These are phyloP conservation scores for Perdita meconis DNA, from an alignment of 2,888 invertebrate genomes.

Conservation along the genomic window DNA sequence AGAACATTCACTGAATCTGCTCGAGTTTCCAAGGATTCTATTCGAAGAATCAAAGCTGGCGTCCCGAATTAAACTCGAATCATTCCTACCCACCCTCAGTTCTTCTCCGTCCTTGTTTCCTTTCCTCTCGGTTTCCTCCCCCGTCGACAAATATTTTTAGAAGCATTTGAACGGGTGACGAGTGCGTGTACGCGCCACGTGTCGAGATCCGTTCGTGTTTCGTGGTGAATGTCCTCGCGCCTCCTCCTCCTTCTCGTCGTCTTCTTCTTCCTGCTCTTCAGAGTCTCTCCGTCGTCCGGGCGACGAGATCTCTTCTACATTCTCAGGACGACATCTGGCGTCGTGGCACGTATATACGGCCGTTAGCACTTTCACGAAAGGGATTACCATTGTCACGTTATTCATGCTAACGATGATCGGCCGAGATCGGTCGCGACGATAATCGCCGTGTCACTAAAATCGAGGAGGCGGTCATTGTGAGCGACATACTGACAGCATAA, in stretches of 20 bases:
- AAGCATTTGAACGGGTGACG: conserved; percentile 66
- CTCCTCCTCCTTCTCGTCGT: conserved; percentile 37
- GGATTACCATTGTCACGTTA: conserved; percentile 82
- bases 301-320: conserved; percentile 64
- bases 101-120: conserved; percentile 35
- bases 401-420: conserved; percentile 83
- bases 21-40: too few species aligned
- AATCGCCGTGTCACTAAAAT: conserved; percentile 82
- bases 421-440: conserved; percentile 80
- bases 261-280: conserved; percentile 33
- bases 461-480: conserved; percentile 82
- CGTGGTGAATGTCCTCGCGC: conserved; percentile 66
- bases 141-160: conserved; percentile 71
- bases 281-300: conserved; percentile 21
- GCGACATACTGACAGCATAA: conserved; percentile 83
- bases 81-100: conserved; percentile 10
- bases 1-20: too few species aligned
- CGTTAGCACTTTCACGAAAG: conserved; percentile 75
- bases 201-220: conserved; percentile 60
- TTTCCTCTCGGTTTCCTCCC: conserved; percentile 16
- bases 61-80: conserved; percentile 62
- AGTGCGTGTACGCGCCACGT: conserved; percentile 66
- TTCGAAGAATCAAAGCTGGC: too few species aligned
- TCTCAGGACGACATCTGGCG: conserved; percentile 72
- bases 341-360: conserved; percentile 73